Base-by-base conservation (phyloP, 1,140 invertebrate species). In the Teleopsis dalmanni region DNA sequence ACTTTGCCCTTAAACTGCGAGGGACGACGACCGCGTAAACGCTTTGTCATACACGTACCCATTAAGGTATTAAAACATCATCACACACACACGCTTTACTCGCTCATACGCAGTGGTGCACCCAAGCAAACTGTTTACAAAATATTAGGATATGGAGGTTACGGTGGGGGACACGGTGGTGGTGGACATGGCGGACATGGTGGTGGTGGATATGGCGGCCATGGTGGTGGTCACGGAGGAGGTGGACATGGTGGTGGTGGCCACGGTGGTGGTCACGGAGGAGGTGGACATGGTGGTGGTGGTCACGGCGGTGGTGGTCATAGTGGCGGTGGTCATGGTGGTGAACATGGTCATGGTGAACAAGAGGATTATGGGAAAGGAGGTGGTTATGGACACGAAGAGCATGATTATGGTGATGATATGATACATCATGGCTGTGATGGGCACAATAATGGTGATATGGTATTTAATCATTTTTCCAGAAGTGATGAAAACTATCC, bases 401-500 rank as follows among this genome's bases (percentile, higher is more conserved):
- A 31, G n/a, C 29, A 31, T 31, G 29, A 31, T 31, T 31, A 31
- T 31, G 29, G n/a, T 31, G 29, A 31, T n/a, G 29, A n/a, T n/a
- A n/a, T n/a, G n/a, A n/a, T n/a, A n/a, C n/a, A n/a, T n/a, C n/a
- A 41, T 2, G 38, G 22, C 26, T 26, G 22, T 19, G n/a, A n/a
- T n/a, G n/a, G n/a, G n/a, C 21, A 41, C 41, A 37, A 53, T 10
- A 22, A 56, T 54, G 54, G 59, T 36, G 63, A 65, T 51, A 62
- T 66, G 59, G 43, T 64, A 42, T 67, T 59, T 53, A 67, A 67
- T 66, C 64, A 67, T 34, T 67, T 56, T 51, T 60, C 60, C 11
- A 52, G 64, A 22, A 60, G 60, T 44, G 50, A 62, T 31, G 51
- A 56, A 25, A 35, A 35, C 34, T 52, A 47, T 47, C 50, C 44